Evolutionary conservation across 35 echinoderm and acorn worm species (phyloP).

Genomic region (Apostichopus parvimensis): DNA sequence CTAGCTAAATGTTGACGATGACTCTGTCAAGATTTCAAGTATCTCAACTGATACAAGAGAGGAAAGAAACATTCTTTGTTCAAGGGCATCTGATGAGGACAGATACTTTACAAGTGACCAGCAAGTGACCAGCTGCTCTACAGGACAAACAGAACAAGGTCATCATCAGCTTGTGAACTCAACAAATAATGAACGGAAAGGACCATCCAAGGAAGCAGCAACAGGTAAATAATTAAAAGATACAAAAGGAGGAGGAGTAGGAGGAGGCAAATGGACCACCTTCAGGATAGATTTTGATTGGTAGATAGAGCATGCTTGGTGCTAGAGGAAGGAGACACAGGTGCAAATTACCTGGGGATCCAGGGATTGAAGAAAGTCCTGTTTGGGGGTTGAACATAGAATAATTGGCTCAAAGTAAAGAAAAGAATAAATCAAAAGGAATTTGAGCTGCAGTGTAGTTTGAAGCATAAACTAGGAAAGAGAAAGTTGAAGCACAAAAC

Average conservation of each 20-base stretch:
- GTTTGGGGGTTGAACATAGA: slow-evolving; percentile 25
- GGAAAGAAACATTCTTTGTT: too few species aligned
- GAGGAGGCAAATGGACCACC: not conserved
- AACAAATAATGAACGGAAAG: not conserved
- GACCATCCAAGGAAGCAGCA: not conserved
- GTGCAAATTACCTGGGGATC: slow-evolving; percentile 28
- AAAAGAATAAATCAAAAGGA: not conserved
- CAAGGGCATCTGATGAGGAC: too few species aligned
- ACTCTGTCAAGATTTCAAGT: too few species aligned
- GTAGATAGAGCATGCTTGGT: slow-evolving; percentile 28
- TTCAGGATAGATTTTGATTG: not conserved
- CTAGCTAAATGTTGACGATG: too few species aligned
- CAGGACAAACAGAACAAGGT: too few species aligned
- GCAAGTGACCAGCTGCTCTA: too few species aligned
- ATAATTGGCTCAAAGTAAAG: not conserved
- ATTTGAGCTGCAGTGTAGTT: not conserved
- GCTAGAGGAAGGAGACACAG: not conserved
- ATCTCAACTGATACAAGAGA: too few species aligned
- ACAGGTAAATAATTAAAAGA: not conserved
- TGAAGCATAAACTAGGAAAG: not conserved
- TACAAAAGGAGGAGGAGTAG: not conserved
- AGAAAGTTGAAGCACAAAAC: not conserved
- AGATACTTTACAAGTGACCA: too few species aligned
- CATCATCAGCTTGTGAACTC: too few species aligned
- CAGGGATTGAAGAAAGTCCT: slow-evolving; percentile 54